Percentiles rank a stretch among this genome's conserved stretches.
Evolutionary conservation across 2,113 vertebrate genomes (phyloP).

Genomic region (Vanacampus margaritifer): DNA sequence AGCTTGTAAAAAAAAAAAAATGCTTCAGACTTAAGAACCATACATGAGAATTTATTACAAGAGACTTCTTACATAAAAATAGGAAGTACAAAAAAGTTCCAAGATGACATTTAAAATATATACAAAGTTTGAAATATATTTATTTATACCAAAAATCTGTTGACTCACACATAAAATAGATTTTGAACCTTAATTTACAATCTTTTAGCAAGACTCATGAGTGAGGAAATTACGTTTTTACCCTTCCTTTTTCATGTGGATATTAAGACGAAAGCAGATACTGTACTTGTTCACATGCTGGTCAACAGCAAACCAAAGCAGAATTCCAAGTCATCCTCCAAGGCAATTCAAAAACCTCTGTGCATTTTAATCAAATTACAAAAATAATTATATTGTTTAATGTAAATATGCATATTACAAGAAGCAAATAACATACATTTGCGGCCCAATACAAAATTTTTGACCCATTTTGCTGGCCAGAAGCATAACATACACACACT

Average conservation of each 20-base stretch:
- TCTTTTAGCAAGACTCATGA: conserved; percentile 40
- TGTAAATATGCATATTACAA: background rate
- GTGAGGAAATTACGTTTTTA: conserved; percentile 21
- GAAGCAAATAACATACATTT: background rate
- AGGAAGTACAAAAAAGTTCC: conserved; percentile 63
- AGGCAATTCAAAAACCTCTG: conserved; percentile 23
- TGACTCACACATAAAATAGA: conserved; percentile 62
- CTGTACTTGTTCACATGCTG: conserved; percentile 19
- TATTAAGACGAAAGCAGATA: background rate
- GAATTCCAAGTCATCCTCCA: conserved; percentile 36
- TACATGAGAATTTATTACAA: conserved; percentile 66
- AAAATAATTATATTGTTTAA: conserved; percentile 26
- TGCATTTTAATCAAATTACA: conserved; percentile 32
- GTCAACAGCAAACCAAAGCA: conserved; percentile 5
- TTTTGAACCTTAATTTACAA: conserved; percentile 57
- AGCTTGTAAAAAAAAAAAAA: no score
- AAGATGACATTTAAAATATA: conserved; percentile 57
- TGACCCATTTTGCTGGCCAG: background rate
- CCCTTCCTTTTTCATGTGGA: conserved; percentile 23
- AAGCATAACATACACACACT: background rate
- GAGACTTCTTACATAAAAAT: conserved; percentile 63
- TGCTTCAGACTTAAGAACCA: no score
- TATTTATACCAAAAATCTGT: conserved; percentile 42
- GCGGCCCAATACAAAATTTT: conserved; percentile 3
- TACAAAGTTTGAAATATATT: conserved; percentile 74